Base-by-base conservation (phyloP, 1,140 invertebrate genomes). In the Zaprionus camerounensis region DNA sequence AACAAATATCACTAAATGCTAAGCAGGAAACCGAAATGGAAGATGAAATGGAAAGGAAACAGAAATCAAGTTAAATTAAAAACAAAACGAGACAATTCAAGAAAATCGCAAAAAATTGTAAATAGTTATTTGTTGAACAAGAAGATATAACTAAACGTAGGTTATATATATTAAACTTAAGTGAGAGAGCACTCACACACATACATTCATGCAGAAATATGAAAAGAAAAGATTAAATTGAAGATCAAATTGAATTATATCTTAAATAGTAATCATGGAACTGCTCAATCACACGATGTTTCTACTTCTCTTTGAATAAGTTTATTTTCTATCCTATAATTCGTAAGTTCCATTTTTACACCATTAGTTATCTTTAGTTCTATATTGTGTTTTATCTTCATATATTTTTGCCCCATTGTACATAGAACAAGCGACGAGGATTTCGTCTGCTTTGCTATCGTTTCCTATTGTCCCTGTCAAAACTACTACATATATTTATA, bases 1-100 rank as follows among this genome's bases (percentile, higher is more conserved):
- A 56, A 61, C 36, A 51, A 56, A 81, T 88, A 88, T 88, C 84
- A 87, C 63, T 87, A 88, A 81, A 76, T 79, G 85, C 84, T 88
- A 88, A 84, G 84, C 81, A 78, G 75, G 46, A 57, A 22, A 59
- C 49, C 49, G 36, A 49, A 44, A 44, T 13, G n/a, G 36, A 62
- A 72, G 5, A 13, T 7, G n/a, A n/a, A 62, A 61, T n/a, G 13
- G 17, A 51, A 59, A 17, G 12, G 15, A 34, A 49, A 58, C 12
- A 31, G 15, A 68, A 46, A 59, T 20, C n/a, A 15, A 31, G 22
- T 31, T 31, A 17, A 49, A 20, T n/a, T 36, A 15, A 6, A 55
- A 41, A 56, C 13, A 15, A 31, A 56, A 31, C 11, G 22, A 63
- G 17, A 41, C 38, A 46, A 46, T 46, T 17, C 7, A 9, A 15